Conservation (phyloP, 1,140 invertebrate species). For the Drosophila auraria region DNA sequence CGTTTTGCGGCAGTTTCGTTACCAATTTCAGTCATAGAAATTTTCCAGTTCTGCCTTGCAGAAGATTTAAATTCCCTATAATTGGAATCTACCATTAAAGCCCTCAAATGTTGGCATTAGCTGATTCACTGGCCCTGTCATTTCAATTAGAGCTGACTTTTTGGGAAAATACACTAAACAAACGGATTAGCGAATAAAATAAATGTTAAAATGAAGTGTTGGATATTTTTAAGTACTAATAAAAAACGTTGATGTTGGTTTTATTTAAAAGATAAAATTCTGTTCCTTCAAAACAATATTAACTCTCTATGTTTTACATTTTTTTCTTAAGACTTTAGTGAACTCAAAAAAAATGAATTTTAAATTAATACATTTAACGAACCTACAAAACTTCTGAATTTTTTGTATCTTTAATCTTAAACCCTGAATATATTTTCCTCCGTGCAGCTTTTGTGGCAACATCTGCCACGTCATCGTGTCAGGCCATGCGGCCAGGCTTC, state of each 20-base stretch:
- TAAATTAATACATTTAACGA: no score
- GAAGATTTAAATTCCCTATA: slow-evolving; percentile 15
- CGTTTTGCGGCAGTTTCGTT: slow-evolving; percentile 58
- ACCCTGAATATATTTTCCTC: not conserved
- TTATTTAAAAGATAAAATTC: not conserved
- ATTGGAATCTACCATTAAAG: slow-evolving; percentile 6
- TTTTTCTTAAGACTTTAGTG: no score
- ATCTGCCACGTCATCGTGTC: slow-evolving; percentile 43
- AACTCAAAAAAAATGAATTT: no score
- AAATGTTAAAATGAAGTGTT: not conserved
- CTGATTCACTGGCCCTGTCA: slow-evolving; percentile 34
- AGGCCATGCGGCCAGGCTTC: slow-evolving; percentile 18
- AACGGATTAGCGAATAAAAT: not conserved
- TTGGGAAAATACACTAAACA: not conserved
- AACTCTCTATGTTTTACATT: no score
- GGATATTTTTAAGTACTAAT: not conserved
- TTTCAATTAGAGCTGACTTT: slow-evolving; percentile 21
- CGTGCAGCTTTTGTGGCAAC: slow-evolving; percentile 9
- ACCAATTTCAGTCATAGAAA: slow-evolving; percentile 32
- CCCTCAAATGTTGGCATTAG: slow-evolving; percentile 19
- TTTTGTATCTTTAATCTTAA: not conserved
- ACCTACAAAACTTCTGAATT: no score
- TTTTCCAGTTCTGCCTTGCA: slow-evolving; percentile 11
- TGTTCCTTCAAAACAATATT: no score
- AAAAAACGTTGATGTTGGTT: not conserved